Evolutionary conservation across 2,888 invertebrate species (phyloP), one percentile per base, ranked within the genome.

Genomic region (Cantharis rustica): DNA sequence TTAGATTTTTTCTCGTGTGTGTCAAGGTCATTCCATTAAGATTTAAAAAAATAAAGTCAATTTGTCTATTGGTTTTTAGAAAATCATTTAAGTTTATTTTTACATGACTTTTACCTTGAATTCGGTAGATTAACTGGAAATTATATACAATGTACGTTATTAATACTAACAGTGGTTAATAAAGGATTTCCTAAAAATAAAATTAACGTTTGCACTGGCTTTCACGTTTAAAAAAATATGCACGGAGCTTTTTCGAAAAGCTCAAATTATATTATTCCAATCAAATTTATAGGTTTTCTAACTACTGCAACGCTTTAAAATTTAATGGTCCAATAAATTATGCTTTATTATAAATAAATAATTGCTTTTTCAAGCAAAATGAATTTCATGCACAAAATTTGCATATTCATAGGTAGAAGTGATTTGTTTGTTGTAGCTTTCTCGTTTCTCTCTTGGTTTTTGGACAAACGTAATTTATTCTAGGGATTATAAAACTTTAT

Each of bases 51-150:
- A 17, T 11, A 70, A 26, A 66, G 16, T 26, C 69, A 73, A 74
- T 70, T 70, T 62, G 69, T 26, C 47, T 31, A 47, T 63, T 9
- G 23, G 73, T 70, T 74, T 74, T 31, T 74, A 69, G 64, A 70
- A 26, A n/a, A 69, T 15, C 31, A 13, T 23, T 13, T 66, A 66
- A 69, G 47, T 66, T 66, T 75, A 75, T 75, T 75, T 75, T 71
- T 61, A 61, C 26, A 10, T 31, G 69, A 62, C 15, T 71, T 71
- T 75, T 64, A 63, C 75, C 75, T 75, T 75, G 75, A 68, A 27
- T 26, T 63, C 64, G 17, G 26, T 16, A 20, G 61, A 66, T 47
- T 47, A 47, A 47, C 47, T 47, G 9, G 47, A n/a, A 47, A 47
- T 47, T 47, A 47, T 47, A 47, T 47, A 47, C 47, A 47, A 47